Evolutionary conservation across 1,140 invertebrate genomes (phyloP).

Genomic region (Sycophaga agraensis): DNA sequence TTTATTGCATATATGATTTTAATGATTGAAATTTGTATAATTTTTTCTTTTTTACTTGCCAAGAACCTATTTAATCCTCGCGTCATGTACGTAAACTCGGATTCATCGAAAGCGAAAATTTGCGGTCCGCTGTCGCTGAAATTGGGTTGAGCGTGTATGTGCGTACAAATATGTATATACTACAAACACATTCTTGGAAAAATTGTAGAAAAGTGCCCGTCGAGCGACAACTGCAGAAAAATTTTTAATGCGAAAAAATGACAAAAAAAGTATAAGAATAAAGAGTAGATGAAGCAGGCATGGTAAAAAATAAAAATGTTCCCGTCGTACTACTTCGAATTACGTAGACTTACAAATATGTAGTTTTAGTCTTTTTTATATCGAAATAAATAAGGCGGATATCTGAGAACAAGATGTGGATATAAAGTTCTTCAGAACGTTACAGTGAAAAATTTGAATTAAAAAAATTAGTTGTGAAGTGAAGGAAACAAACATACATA

Average conservation of each 20-base stretch:
- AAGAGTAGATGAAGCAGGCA: slow-evolving; percentile 5
- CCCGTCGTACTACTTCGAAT: slow-evolving; percentile 33
- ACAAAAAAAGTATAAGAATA: not conserved
- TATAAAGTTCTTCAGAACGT: too few relatives aligned
- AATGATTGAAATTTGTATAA: slow-evolving; percentile 2
- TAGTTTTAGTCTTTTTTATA: slow-evolving; percentile 32
- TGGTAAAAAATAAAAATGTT: slow-evolving; percentile 11
- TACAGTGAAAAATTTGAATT: too few relatives aligned
- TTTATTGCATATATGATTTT: slow-evolving; percentile 11
- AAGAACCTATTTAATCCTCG: not conserved
- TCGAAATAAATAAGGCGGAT: slow-evolving; percentile 14
- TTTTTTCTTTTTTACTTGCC: not conserved
- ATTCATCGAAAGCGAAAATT: not conserved
- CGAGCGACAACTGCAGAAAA: not conserved
- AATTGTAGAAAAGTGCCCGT: not conserved
- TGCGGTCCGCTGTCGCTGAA: not conserved
- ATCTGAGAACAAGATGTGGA: not conserved
- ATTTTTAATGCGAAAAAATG: slow-evolving; percentile 2
- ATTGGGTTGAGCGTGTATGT: not conserved
- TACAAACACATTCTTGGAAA: too few relatives aligned
- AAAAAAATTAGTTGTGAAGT: too few relatives aligned
- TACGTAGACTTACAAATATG: slow-evolving; percentile 33
- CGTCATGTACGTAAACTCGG: not conserved
- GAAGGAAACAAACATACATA: not conserved
- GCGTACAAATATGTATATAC: slow-evolving; percentile 2